Evolutionary conservation across 2,888 invertebrate species (phyloP).

Genomic region (Macrophya alboannulata): DNA sequence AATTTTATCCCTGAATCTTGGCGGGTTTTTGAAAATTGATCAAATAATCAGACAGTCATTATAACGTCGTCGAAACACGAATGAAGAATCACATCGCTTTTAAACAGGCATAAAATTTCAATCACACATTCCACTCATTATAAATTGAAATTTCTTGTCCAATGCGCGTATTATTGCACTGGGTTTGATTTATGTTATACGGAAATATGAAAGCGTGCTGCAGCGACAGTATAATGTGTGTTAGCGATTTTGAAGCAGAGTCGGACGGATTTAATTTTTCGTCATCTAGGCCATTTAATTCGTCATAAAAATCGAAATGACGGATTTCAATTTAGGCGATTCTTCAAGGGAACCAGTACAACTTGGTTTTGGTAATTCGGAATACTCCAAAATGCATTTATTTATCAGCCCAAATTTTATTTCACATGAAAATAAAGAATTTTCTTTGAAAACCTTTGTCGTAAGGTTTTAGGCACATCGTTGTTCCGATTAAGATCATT

Average conservation of each 20-base stretch:
- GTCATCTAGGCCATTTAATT: background rate
- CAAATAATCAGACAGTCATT: background rate
- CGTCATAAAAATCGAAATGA: background rate
- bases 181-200: background rate
- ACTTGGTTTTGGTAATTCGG: no score
- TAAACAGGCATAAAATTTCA: background rate
- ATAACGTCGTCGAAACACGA: background rate
- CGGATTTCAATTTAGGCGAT: background rate
- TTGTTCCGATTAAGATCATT: no score
- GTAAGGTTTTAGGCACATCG: no score
- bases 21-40: background rate
- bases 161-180: background rate
- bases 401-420: no score
- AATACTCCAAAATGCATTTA: no score
- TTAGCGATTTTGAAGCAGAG: background rate
- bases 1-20: background rate
- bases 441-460: no score
- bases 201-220: conserved; percentile 9
- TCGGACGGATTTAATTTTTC: background rate
- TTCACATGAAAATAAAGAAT: no score
- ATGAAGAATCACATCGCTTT: background rate
- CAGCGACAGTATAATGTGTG: background rate
- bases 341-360: no score
- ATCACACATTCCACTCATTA: background rate
- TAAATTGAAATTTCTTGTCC: conserved; percentile 15